Base-by-base conservation (phyloP, 1,140 invertebrate genomes). In the Helicoverpa zea region DNA sequence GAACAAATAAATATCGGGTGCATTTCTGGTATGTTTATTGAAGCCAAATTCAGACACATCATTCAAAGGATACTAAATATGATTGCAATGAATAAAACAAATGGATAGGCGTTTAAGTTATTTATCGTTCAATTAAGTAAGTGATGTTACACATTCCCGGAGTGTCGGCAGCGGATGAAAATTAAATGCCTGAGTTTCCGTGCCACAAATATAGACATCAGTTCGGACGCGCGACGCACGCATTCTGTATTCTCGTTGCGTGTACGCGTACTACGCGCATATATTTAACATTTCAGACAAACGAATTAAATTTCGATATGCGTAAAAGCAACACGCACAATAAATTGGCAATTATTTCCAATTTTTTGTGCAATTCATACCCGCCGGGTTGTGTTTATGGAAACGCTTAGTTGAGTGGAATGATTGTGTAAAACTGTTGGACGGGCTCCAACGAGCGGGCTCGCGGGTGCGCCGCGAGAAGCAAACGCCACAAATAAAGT, bases 371-470 rank as follows among this genome's bases (percentile, higher is more conserved):
- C 92, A 91, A 91, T 92, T 92, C 90, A 94, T 94, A 94, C 92
- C 90, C 92, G 90, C 92, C 92, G 90, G 89, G 82, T 90, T 92
- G 88, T 94, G 92, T 94, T 94, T 94, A 94, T 94, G 91, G 90
- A 84, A 89, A 91, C 92, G 92, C 92, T 94, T 94, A 94, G 92
- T 94, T 93, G 91, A 94, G 93, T 94, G 92, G 92, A 94, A 94
- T 94, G 92, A 94, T 94, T 94, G 91, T 94, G 91, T 94, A 94
- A 94, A 94, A 94, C 89, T 91, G 91, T 94, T 94, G 93, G 93
- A 92, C 85, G 74, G 78, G 75, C 84, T 94, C 93, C 93, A 94
- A 91, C 90, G 87, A 66, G 63, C 80, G 81, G 73, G 75, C 49
- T 59, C 70, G 80, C 82, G 81, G 73, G 75, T 59, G 81, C 63